phyloP scores from a whole-genome alignment of 2,888 invertebrate species.

The Sussaba pulchella region DNA sequence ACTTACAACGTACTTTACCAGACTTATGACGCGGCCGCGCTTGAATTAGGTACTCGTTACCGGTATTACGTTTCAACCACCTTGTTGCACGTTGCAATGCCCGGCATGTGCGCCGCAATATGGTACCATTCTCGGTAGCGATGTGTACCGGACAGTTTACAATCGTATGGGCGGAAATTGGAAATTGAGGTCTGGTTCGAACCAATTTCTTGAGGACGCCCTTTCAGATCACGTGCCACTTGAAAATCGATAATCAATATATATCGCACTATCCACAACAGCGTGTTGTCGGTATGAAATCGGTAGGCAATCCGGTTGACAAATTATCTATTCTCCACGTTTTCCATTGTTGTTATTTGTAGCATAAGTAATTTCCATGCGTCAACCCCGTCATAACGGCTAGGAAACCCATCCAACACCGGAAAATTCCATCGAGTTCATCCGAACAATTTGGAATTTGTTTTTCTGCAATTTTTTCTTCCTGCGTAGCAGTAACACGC shows the following conservation, averaged over 20 bases:
- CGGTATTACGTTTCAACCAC: constrained; percentile 79
- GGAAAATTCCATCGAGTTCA: background rate
- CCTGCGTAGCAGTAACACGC: background rate
- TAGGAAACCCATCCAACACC: background rate
- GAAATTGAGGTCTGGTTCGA: constrained; percentile 3
- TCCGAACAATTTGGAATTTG: background rate
- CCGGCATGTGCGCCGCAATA: constrained; percentile 3
- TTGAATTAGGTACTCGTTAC: constrained; percentile 82
- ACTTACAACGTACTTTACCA: constrained; percentile 80
- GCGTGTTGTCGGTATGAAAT: too few species aligned
- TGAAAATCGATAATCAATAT: background rate
- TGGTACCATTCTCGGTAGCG: background rate
- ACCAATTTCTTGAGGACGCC: background rate
- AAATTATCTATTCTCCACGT: too few species aligned
- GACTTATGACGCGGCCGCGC: constrained; percentile 80
- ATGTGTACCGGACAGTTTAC: background rate
- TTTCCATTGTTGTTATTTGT: too few species aligned
- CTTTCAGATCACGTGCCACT: background rate
- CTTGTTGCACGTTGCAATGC: constrained; percentile 47
- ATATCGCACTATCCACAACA: too few species aligned
- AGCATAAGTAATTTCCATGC: too few species aligned
- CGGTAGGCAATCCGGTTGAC: too few species aligned
- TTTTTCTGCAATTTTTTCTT: background rate
- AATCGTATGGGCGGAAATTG: background rate
- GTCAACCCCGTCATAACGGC: background rate